Conservation (phyloP, 1,140 invertebrate species). For the Procambarus clarkii region DNA sequence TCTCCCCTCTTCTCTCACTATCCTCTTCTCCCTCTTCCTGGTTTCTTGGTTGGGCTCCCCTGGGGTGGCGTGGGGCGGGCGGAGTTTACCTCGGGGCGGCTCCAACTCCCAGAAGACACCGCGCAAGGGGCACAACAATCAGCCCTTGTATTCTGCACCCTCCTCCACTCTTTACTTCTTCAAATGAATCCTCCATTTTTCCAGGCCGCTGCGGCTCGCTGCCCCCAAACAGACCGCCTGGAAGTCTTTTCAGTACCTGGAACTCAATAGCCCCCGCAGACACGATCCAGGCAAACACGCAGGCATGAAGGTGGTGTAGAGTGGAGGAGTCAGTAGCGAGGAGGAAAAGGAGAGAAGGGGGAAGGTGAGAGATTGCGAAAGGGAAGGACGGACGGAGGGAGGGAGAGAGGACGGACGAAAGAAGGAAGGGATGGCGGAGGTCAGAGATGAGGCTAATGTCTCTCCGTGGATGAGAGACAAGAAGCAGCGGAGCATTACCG, state of each 20-base stretch:
- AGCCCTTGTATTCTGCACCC: slow-evolving; percentile 33
- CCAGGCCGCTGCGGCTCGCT: slow-evolving; percentile 14
- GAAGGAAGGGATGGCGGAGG: too few species aligned
- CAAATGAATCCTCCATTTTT: slow-evolving; percentile 51
- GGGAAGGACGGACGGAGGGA: background rate
- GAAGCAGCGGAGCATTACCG: background rate
- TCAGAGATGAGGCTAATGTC: too few species aligned
- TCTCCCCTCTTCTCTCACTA: background rate
- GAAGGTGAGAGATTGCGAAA: background rate
- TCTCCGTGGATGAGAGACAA: too few species aligned
- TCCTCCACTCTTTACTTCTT: slow-evolving; percentile 27
- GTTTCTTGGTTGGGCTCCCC: background rate
- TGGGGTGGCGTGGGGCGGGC: too few species aligned
- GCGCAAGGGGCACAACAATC: slow-evolving; percentile 19
- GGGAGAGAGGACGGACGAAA: background rate
- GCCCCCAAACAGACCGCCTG: slow-evolving; percentile 28
- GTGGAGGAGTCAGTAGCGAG: background rate
- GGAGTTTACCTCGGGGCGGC: slow-evolving; percentile 18
- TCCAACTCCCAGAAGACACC: background rate
- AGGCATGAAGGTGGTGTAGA: background rate
- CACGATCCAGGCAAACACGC: slow-evolving; percentile 21
- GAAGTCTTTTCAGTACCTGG: slow-evolving; percentile 29
- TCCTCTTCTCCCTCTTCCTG: background rate
- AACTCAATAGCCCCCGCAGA: slow-evolving; percentile 41
- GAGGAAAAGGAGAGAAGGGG: background rate